Conservation (phyloP, 2,797 vertebrate species). For the Cetoscarus ocellatus region DNA sequence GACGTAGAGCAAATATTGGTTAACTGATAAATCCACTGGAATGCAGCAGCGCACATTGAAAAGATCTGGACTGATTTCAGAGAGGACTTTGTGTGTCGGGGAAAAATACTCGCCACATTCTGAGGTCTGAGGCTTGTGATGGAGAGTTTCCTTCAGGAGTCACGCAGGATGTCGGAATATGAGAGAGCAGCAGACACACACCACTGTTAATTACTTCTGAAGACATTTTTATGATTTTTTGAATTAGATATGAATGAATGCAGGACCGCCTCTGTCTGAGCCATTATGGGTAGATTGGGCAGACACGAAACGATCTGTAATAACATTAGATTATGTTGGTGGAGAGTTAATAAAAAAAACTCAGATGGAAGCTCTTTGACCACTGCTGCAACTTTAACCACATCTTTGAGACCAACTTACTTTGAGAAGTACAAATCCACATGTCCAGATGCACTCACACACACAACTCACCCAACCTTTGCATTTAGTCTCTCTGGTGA, state of each 20-base stretch:
- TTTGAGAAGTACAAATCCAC: constrained; percentile 30
- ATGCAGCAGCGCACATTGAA: constrained; percentile 58
- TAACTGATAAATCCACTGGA: constrained; percentile 77
- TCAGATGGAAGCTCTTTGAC: constrained; percentile 55
- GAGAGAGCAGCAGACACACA: neutral
- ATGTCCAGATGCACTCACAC: constrained; percentile 18
- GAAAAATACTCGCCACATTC: constrained; percentile 44
- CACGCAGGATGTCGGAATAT: neutral
- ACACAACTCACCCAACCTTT: constrained; percentile 52
- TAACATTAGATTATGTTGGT: constrained; percentile 44
- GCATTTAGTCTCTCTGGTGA: too few relatives aligned
- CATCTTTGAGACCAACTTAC: constrained; percentile 62
- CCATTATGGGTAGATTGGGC: constrained; percentile 19
- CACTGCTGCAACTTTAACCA: constrained; percentile 66
- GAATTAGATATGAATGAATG: constrained; percentile 4
- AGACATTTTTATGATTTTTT: constrained; percentile 13
- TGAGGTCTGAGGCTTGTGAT: constrained; percentile 55
- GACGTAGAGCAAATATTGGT: constrained; percentile 78
- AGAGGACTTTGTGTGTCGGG: constrained; percentile 22
- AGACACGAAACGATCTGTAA: constrained; percentile 40
- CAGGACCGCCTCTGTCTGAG: constrained; percentile 3
- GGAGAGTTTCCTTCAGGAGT: constrained; percentile 19
- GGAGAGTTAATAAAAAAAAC: constrained; percentile 52
- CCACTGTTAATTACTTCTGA: neutral
- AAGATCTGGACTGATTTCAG: constrained; percentile 49